Base-by-base conservation (phyloP, 2,888 invertebrate species). In the Dolomedes plantarius region DNA sequence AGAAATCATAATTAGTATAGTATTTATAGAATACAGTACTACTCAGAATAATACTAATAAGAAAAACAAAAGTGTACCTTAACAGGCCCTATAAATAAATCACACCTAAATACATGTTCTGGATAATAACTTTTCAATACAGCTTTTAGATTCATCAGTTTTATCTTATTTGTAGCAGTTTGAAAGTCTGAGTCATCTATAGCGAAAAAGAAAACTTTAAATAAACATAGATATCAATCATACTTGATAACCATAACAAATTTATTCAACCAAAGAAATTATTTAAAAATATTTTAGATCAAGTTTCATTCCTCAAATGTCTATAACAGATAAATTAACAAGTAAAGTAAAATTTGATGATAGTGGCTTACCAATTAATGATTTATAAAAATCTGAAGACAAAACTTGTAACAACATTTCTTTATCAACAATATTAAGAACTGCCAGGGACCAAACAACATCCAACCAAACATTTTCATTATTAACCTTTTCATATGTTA, bases 131-230 rank as follows among this genome's bases (percentile, higher is more conserved):
- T 67, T 50, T 68, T 85, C 27, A 85, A 36, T 56, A 85, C 36
- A 16, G 76, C 68, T 56, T 85, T 85, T 13, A 85, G 23, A 67
- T 85, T 85, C 68, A 85, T 32, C 11, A 85, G 28, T 39, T 85
- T 85, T 0, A 85, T 67, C 1, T 39, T 65, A 27, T 77, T 77
- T 62, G 56, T 73, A 7, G 13, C 27, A 28, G 27, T 27, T 9
- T 29, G 36, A 41, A 27, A 31, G n/a, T 56, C 64, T 6, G 76
- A 72, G 1, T 56, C 36, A 31, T 72, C 83, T 83, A 32, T 27
- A 77, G 83, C 7, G 36, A 36, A n/a, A n/a, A n/a, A n/a, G n/a
- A n/a, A n/a, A n/a, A n/a, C n/a, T n/a, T n/a, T n/a, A n/a, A n/a
- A n/a, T n/a, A n/a, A n/a, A n/a, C n/a, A n/a, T n/a, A n/a, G n/a